Base-by-base conservation (phyloP, 2,888 invertebrate genomes). In the Drosophila conformis region DNA sequence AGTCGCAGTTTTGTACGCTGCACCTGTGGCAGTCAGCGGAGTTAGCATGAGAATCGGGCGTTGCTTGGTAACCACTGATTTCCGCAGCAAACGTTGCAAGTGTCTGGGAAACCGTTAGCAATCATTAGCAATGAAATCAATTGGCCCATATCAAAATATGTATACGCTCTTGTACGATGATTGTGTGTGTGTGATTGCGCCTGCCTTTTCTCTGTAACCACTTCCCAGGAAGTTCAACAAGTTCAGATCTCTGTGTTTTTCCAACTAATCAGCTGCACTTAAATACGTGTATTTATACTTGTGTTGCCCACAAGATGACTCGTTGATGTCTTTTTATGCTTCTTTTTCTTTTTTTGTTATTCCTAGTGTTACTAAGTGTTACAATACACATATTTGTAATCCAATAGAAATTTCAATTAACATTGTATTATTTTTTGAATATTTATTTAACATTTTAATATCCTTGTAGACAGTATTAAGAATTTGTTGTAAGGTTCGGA, bases 91-190 rank as follows among this genome's bases (percentile, higher is more conserved):
- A 56, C 51, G 73, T 67, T 63, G 76, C 76, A 85, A 83, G 88
- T 84, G 88, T 81, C 84, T 81, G 79, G 70, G 79, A 77, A 85
- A 83, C 88, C 88, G 88, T 87, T 85, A 87, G 71, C 79, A 73
- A 77, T 87, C 80, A 85, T 85, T 87, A 85, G 84, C 86, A 83
- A 79, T 75, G 74, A 85, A 87, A 85, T 85, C 84, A 85, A 85
- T 85, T 87, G 84, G 86, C 88, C 84, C 88, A 87, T 85, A 85
- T 85, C 81, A 73, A 79, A 79, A 81, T 87, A 76, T 72, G 52
- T 68, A 66, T 70, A 67, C 46, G 27, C 46, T 46, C 46, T 46
- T 46, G 25, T 57, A 52, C 53, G 68, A 66, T 73, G 73, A 67
- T 67, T 73, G 75, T 69, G 56, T 62, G 66, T 51, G 66, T 51